These are phyloP conservation scores for Anoplopoma fimbria DNA, from an alignment of 2,113 vertebrate genomes.

Conservation along the genomic window DNA sequence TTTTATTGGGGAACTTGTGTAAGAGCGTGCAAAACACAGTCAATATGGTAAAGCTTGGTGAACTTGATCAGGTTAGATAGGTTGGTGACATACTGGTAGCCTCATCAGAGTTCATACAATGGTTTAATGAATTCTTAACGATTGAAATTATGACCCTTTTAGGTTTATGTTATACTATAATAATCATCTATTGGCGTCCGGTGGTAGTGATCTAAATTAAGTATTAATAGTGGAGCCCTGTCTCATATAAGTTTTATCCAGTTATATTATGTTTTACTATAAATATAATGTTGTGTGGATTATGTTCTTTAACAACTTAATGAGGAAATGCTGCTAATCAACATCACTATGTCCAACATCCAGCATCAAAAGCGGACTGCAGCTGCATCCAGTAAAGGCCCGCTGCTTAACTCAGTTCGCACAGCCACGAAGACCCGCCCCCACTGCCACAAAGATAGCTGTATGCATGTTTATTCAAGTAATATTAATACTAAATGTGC, in stretches of 20 bases:
- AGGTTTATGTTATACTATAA: not conserved
- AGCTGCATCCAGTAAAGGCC: not conserved
- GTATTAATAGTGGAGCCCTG: not conserved
- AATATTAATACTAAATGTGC: not conserved
- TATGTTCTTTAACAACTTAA: not conserved
- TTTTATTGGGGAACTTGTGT: not conserved
- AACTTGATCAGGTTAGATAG: not conserved
- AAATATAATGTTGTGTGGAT: not conserved
- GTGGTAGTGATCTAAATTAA: not conserved
- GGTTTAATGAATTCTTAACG: not conserved
- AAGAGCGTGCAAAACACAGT: not conserved
- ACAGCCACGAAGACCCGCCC: too few relatives aligned
- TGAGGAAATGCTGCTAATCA: not conserved
- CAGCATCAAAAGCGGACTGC: too few relatives aligned
- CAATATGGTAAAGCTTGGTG: not conserved
- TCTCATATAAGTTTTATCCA: not conserved
- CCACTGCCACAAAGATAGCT: too few relatives aligned
- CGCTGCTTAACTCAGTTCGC: too few relatives aligned
- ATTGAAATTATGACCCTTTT: not conserved
- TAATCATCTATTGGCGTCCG: too few relatives aligned
- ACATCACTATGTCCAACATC: too few relatives aligned
- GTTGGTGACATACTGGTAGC: not conserved
- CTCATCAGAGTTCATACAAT: not conserved
- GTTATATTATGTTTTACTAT: not conserved
- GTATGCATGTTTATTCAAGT: not conserved